These are phyloP conservation scores for Toxotes jaculatrix DNA, from an alignment of 2,113 vertebrate species.

Conservation along the genomic window DNA sequence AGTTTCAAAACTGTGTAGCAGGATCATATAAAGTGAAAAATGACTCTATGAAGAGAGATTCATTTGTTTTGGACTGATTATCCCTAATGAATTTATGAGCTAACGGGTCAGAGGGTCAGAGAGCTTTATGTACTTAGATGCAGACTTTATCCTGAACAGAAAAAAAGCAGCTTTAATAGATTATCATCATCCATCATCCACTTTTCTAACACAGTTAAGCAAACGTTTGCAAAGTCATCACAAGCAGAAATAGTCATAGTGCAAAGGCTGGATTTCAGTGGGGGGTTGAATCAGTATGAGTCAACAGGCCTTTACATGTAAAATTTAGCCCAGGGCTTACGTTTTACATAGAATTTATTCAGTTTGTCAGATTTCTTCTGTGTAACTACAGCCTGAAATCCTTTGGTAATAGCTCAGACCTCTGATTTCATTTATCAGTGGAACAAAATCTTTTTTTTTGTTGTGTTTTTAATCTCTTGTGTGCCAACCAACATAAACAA, in stretches of 20 bases:
- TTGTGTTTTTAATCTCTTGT: conserved; percentile 22
- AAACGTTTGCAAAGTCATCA: conserved; percentile 22
- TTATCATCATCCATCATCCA: conserved; percentile 20
- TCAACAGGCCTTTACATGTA: conserved; percentile 4
- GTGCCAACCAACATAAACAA: conserved; percentile 18
- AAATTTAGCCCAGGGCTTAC: background rate
- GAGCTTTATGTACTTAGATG: conserved; percentile 25
- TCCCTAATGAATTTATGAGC: background rate
- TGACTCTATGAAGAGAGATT: conserved; percentile 1
- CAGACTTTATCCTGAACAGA: conserved; percentile 34
- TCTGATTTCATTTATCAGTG: background rate
- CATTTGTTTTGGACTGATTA: conserved; percentile 13
- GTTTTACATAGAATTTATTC: background rate
- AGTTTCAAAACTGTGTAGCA: conserved; percentile 17
- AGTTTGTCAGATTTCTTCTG: conserved; percentile 6
- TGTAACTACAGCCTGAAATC: conserved; percentile 23
- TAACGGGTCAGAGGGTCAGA: conserved; percentile 26
- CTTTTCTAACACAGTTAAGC: conserved; percentile 15
- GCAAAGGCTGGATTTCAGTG: conserved; percentile 40
- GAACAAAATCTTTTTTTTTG: background rate
- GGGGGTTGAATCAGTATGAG: background rate
- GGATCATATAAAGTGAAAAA: conserved; percentile 22
- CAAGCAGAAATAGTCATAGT: conserved; percentile 25
- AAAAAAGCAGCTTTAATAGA: conserved; percentile 56
- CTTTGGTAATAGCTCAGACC: conserved; percentile 49